phyloP scores from a whole-genome alignment of 1,140 invertebrate species.

The Chymomyza costata region DNA sequence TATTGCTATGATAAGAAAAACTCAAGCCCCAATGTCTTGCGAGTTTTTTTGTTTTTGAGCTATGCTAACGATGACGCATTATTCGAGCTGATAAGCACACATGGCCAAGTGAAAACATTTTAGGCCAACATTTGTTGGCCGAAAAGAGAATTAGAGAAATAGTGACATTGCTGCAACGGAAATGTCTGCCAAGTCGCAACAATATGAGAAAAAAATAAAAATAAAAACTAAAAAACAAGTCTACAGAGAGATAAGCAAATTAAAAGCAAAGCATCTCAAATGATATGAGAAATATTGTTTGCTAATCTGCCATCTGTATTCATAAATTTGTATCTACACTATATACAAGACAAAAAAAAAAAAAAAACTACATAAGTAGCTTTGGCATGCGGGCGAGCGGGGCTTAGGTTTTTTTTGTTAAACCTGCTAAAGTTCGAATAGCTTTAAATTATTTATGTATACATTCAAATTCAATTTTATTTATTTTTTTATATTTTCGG shows the following conservation, averaged over 20 bases:
- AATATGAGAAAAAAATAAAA: too few relatives aligned
- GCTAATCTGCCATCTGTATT: constrained; percentile 26
- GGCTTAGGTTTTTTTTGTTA: too few relatives aligned
- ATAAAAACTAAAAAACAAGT: too few relatives aligned
- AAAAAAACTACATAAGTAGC: too few relatives aligned
- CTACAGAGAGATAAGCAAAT: constrained; percentile 17
- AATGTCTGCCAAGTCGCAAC: background rate
- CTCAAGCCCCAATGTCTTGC: constrained; percentile 1
- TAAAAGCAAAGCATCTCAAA: constrained; percentile 26
- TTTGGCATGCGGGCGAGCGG: too few relatives aligned
- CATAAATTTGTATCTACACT: background rate
- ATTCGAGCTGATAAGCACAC: constrained; percentile 29
- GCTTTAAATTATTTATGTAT: constrained; percentile 40
- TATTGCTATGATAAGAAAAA: constrained; percentile 23
- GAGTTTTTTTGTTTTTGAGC: constrained; percentile 9
- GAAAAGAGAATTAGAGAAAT: too few relatives aligned
- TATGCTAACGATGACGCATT: constrained; percentile 42
- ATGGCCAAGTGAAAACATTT: constrained; percentile 17
- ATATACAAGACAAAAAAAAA: too few relatives aligned
- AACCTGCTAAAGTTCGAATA: constrained; percentile 21
- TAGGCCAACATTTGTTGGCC: too few relatives aligned
- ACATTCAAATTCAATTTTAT: too few relatives aligned
- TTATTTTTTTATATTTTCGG: too few relatives aligned
- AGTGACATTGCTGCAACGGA: background rate
- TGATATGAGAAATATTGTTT: constrained; percentile 32